Base-by-base conservation (phyloP, 2,888 invertebrate species). In the Sinentomon sp. region DNA sequence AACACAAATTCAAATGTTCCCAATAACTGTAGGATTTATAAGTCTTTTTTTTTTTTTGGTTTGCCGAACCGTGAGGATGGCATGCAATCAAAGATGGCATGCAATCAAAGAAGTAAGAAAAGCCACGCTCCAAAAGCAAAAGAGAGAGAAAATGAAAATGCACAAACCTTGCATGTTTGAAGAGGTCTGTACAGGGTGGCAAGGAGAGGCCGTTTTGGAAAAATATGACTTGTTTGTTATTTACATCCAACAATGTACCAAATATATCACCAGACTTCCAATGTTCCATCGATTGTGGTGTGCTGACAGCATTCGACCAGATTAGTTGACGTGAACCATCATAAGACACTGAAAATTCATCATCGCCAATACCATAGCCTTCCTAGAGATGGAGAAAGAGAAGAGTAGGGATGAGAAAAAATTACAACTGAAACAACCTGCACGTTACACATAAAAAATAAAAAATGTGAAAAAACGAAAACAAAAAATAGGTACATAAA, bases 361-460 rank as follows among this genome's bases (percentile, higher is more conserved):
- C 87, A 49, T 87, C 87, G 5, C 87, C 87, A 36, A 85, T 82
- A n/a, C 85, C 85, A 56, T 74, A 83, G 1, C 85, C 85, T 51
- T 83, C 83, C 78, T 80, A 50, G 20, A 47, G 46, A 30, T 13
- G 30, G 36, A 20, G 40, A 38, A 41, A 29, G 38, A 34, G 32
- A 32, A 28, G n/a, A n/a, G n/a, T n/a, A n/a, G n/a, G n/a, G n/a
- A n/a, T n/a, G n/a, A n/a, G n/a, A n/a, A n/a, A n/a, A n/a, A n/a
- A n/a, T n/a, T n/a, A n/a, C n/a, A n/a, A n/a, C n/a, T n/a, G n/a
- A n/a, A n/a, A n/a, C n/a, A n/a, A n/a, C n/a, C n/a, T n/a, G n/a
- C n/a, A n/a, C n/a, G n/a, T n/a, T n/a, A n/a, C n/a, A n/a, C n/a
- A n/a, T n/a, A n/a, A n/a, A n/a, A n/a, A n/a, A n/a, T n/a, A n/a